Percentiles rank a stretch among this genome's conserved stretches.
Conservation (phyloP, 2,888 invertebrate genomes). For the Acronicta psi region DNA sequence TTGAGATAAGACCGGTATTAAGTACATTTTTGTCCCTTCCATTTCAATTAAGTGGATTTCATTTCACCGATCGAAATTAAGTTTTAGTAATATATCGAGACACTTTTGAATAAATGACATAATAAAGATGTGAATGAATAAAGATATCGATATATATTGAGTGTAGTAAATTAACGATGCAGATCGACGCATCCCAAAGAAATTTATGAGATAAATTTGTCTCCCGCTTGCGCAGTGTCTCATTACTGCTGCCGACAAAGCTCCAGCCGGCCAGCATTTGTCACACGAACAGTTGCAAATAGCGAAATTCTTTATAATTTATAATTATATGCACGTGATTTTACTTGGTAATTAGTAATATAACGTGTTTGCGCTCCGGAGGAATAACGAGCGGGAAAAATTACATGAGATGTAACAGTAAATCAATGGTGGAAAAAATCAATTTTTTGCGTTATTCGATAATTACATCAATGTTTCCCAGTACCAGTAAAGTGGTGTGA, state of each 20-base stretch:
- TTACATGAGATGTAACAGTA: conserved; percentile 57
- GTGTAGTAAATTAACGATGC: conserved; percentile 80
- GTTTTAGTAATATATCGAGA: conserved; percentile 49
- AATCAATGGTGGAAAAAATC: conserved; percentile 57
- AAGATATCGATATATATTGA: conserved; percentile 81
- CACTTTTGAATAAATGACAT: conserved; percentile 70
- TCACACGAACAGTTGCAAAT: conserved; percentile 84
- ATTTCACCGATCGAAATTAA: conserved; percentile 35
- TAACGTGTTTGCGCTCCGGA: conserved; percentile 58
- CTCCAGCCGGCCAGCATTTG: conserved; percentile 74
- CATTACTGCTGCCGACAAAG: conserved; percentile 86
- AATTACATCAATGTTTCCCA: conserved; percentile 55
- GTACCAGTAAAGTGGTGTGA: conserved; percentile 62
- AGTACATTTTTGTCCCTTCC: conserved; percentile 20
- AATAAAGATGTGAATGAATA: conserved; percentile 81
- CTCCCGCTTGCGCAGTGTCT: conserved; percentile 77
- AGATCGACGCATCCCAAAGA: conserved; percentile 81
- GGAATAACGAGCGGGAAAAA: conserved; percentile 58
- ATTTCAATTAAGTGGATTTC: conserved; percentile 45
- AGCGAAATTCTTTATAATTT: conserved; percentile 75
- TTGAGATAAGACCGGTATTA: conserved; percentile 16
- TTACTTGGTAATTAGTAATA: conserved; percentile 65
- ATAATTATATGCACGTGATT: conserved; percentile 63
- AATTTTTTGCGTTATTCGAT: conserved; percentile 52
- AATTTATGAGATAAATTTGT: conserved; percentile 87